A percentile compares a stretch with the other conserved stretches of the same genome.
These are phyloP conservation scores for Cassiopea andromeda DNA, from an alignment of 30 jellyfish, hydroid and myxozoan genomes.

Conservation along the genomic window DNA sequence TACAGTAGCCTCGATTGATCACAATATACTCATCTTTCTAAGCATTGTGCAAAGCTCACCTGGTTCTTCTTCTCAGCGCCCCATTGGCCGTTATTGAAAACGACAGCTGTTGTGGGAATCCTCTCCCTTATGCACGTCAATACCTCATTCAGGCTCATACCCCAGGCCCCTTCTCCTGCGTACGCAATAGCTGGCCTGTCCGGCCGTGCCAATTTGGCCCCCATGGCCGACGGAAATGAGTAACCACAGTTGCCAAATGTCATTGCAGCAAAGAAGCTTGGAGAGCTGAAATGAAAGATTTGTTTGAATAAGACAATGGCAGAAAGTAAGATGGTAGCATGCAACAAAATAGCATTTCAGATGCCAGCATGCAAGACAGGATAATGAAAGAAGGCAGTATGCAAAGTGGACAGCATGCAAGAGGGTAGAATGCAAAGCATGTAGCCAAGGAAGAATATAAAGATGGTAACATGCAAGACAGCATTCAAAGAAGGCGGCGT, in stretches of 20 bases:
- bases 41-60: slow-evolving; percentile 9
- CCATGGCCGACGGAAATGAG: slow-evolving; percentile 85
- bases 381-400: not conserved
- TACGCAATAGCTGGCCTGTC: slow-evolving; percentile 91
- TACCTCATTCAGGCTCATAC: slow-evolving; percentile 80
- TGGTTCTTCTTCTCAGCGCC: slow-evolving; percentile 92
- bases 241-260: slow-evolving; percentile 86
- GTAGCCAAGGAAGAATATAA: no score
- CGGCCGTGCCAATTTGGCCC: slow-evolving; percentile 83
- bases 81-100: slow-evolving; percentile 83
- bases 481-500: no score
- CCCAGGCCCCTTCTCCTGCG: slow-evolving; percentile 98
- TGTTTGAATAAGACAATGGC: no score
- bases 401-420: not conserved
- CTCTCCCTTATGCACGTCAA: slow-evolving; percentile 80
- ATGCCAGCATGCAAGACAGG: no score
- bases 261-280: slow-evolving; percentile 89
- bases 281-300: slow-evolving; percentile 39
- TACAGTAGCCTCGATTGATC: no score
- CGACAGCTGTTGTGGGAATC: slow-evolving; percentile 85
- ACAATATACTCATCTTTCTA: no score
- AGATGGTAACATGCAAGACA: no score
- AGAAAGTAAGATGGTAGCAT: no score
- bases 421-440: no score
- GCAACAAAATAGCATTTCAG: no score